These are phyloP conservation scores for Egretta garzetta DNA, from an alignment of 2,113 vertebrate species.

Conservation along the genomic window DNA sequence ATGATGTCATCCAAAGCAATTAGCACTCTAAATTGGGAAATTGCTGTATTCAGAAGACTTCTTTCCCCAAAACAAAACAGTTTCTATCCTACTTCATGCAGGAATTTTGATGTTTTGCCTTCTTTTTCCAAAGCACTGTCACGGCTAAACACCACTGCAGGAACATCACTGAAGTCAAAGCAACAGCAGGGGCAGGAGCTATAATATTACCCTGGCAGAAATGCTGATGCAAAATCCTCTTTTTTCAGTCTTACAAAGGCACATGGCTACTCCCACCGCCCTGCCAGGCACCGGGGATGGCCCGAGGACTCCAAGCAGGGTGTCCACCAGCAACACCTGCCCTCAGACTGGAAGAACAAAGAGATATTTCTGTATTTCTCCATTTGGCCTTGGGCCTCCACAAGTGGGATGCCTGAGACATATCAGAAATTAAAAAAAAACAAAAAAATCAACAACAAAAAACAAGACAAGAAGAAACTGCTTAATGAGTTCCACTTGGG, in stretches of 20 bases:
- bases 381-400: background rate
- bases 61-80: background rate
- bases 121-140: background rate
- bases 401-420: background rate
- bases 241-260: background rate
- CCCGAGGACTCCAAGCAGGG: background rate
- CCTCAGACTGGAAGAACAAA: background rate
- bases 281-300: fast-evolving
- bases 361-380: background rate
- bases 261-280: fast-evolving
- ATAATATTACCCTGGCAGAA: background rate
- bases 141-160: background rate
- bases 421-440: background rate
- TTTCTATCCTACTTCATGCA: background rate
- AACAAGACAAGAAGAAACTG: background rate
- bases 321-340: background rate
- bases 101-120: background rate
- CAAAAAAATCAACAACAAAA: background rate
- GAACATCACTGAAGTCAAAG: background rate
- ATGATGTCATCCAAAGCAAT: background rate
- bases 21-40: background rate
- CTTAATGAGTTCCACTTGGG: background rate
- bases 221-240: background rate
- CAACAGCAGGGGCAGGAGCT: background rate
- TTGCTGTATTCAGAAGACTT: background rate